Percentiles rank a stretch among this genome's conserved stretches.
These are phyloP conservation scores for Pangasianodon gigas DNA, from an alignment of 2,113 vertebrate species.

Conservation along the genomic window DNA sequence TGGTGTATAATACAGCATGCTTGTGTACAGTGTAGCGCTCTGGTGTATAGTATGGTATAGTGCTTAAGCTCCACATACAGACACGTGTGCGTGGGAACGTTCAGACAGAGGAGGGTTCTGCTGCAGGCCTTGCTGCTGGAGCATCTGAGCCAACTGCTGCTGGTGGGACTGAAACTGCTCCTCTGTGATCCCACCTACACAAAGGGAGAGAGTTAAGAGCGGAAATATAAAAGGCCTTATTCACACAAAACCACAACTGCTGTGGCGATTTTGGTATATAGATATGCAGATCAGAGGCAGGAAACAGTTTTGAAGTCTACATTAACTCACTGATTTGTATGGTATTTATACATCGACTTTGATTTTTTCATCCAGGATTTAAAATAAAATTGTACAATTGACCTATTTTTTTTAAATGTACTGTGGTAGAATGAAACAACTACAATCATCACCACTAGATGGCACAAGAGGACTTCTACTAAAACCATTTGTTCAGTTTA, in stretches of 20 bases:
- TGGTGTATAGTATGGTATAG: not conserved
- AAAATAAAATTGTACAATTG: not conserved
- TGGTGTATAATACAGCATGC: not conserved
- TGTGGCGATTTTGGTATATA: not conserved
- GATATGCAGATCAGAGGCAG: not conserved
- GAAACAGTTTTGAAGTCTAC: not conserved
- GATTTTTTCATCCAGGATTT: not conserved
- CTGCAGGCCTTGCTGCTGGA: conserved; percentile 79
- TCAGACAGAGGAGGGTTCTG: conserved; percentile 79
- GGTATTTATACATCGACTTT: not conserved
- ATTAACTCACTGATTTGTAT: not conserved
- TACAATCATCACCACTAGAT: conserved; percentile 26
- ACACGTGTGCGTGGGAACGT: conserved; percentile 80
- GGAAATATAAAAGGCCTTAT: not conserved
- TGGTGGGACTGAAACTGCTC: conserved; percentile 91
- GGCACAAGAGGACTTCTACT: not conserved
- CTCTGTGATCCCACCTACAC: conserved; percentile 86
- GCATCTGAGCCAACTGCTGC: conserved; percentile 90
- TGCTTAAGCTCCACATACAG: not conserved
- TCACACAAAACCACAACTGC: not conserved
- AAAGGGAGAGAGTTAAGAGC: not conserved
- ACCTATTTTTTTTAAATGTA: not conserved
- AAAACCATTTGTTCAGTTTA: not conserved
- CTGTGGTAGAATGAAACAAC: not conserved
- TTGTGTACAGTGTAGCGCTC: not conserved